phyloP scores from a whole-genome alignment of 2,113 vertebrate genomes.

The Hippocampus barbouri region DNA sequence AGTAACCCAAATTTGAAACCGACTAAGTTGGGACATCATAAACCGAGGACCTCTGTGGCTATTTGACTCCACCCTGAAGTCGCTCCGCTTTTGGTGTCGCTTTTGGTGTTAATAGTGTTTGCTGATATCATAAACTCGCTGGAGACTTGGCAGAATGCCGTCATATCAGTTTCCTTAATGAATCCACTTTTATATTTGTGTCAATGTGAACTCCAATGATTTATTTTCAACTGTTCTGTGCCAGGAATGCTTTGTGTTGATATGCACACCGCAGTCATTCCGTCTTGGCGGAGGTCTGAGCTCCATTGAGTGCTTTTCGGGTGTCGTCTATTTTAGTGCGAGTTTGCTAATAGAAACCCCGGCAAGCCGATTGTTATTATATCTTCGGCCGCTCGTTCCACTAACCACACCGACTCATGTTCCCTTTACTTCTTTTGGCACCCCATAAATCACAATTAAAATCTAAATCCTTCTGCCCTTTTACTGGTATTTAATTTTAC shows the following conservation, averaged over 20 bases:
- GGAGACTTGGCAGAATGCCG: background rate
- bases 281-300: background rate
- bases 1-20: background rate
- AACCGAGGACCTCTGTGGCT: background rate
- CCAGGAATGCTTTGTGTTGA: background rate
- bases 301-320: slow-evolving; percentile 3
- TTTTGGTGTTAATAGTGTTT: background rate
- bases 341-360: background rate
- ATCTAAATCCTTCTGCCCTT: slow-evolving; percentile 12
- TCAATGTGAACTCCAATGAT: background rate
- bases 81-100: background rate
- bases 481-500: slow-evolving; percentile 6
- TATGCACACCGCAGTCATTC: background rate
- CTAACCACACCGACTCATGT: slow-evolving; percentile 59
- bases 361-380: slow-evolving; percentile 51
- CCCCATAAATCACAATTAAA: slow-evolving; percentile 28
- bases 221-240: background rate
- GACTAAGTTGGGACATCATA: background rate
- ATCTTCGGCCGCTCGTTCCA: slow-evolving; percentile 63
- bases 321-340: background rate
- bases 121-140: background rate
- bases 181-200: background rate
- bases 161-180: background rate
- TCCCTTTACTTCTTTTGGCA: slow-evolving; percentile 21
- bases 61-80: background rate